Evolutionary conservation across 2,888 invertebrate genomes (phyloP), one percentile per base, ranked within the genome.

Genomic region (Himalopsyche tibetana): DNA sequence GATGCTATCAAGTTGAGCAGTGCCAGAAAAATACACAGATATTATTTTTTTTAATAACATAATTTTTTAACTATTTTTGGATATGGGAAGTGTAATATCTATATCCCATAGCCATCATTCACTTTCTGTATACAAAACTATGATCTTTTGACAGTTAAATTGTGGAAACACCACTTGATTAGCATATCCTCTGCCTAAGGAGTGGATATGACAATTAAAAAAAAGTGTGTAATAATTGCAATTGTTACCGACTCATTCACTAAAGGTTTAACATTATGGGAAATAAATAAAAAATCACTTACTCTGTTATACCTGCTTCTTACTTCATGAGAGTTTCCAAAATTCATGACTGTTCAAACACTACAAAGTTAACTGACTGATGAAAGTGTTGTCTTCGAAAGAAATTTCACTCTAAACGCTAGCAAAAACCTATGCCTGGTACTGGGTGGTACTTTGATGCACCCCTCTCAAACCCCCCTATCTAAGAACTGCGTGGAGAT

Each of bases 261-360:
- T 4, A 12, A 36, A 38, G 19, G 19, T 4, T 12, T n/a, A 74
- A 36, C n/a, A 36, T 36, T 19, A 5, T 15, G n/a, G 36, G 6
- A 45, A 9, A 3, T 11, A 45, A 36, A 80, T 8, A 80, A 82
- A 79, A 28, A 84, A 40, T n/a, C 51, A 89, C 91, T 91, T 92
- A 94, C 94, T 92, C 94, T 91, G 89, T 95, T 95, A 89, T 95
- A 95, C 90, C 94, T 91, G 86, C 94, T 94, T 85, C 95, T 91
- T 89, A 94, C 91, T 90, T 94, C 94, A 89, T 93, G 91, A 82
- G 93, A 91, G 89, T 92, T 93, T 5, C 95, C 94, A 89, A 94
- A 94, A 89, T 94, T 94, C 93, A 93, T 93, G 19, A 85, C 69
- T 82, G 28, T 28, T 79, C 2, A 63, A 63, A 8, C 63, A 63